A percentile compares a stretch with the other conserved stretches of the same genome.
phyloP scores from a whole-genome alignment of 2,113 vertebrate species.

The Rhinolophus sinicus region DNA sequence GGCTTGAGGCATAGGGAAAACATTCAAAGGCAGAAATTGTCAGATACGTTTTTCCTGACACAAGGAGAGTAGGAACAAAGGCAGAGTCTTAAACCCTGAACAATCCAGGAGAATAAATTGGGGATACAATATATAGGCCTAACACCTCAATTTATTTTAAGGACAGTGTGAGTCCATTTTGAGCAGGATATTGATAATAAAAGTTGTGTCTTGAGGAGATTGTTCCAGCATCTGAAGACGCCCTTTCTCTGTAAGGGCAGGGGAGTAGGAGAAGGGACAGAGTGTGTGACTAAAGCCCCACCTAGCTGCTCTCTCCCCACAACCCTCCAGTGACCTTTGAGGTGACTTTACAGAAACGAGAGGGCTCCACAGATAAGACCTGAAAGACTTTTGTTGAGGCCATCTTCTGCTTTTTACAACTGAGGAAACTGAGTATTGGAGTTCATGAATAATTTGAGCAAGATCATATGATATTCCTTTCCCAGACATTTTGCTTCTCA shows the following conservation, averaged over 20 bases:
- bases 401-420: not conserved
- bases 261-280: not conserved
- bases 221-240: too few relatives aligned
- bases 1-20: not conserved
- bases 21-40: not conserved
- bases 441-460: not conserved
- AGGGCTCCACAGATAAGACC: not conserved
- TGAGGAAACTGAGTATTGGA: not conserved
- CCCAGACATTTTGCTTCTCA: not conserved
- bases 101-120: not conserved
- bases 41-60: not conserved
- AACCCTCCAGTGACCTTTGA: not conserved
- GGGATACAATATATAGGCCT: not conserved
- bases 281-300: rapidly evolving
- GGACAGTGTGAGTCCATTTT: not conserved
- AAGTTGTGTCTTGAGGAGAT: not conserved
- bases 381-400: not conserved
- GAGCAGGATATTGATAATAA: not conserved
- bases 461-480: not conserved
- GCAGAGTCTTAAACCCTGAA: not conserved
- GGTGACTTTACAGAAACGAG: not conserved
- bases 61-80: not conserved
- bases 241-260: not conserved
- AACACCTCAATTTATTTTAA: not conserved
- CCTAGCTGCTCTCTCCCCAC: rapidly evolving